Base-by-base conservation (phyloP, 2,888 invertebrate species). In the Lysandra coridon region DNA sequence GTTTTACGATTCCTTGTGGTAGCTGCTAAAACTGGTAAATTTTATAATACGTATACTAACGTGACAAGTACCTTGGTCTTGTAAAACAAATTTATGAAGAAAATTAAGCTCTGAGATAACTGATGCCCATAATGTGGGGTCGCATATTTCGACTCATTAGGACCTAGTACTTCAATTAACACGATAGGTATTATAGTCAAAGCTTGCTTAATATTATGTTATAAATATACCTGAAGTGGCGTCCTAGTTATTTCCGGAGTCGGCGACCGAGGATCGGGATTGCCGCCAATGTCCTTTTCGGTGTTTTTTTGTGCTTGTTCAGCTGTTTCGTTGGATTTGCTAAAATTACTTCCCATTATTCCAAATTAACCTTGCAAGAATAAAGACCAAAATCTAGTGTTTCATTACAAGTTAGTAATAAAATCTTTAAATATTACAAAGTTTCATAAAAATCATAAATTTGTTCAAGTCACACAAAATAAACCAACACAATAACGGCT, bases 221-320 rank as follows among this genome's bases (percentile, higher is more conserved):
- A 73, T 33, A 14, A 80, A 85, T 85, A 86, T 91, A 96, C 96
- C 90, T 96, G 94, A 83, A 96, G 88, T 73, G 96, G 96, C 78
- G 96, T 96, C 81, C 96, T 89, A 80, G 91, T 87, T 83, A 96
- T 95, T 86, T 95, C 95, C 78, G 93, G 92, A 86, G 95, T 96
- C 49, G 96, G 96, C 80, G 96, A 96, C 85, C 96, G 91, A 79
- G 96, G 96, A 90, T 96, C 96, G 80, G 89, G 83, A 85, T 87
- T 90, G 82, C 82, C 85, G 83, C 84, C 86, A 81, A 84, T 81
- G 81, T 92, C 90, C 81, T 85, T 82, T 81, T 91, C 89, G 79
- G 84, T 83, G 78, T 85, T 88, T 82, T 89, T 91, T 85, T 87
- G 85, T 79, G 83, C 81, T 80, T 84, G 83, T 81, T 85, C 86